Evolutionary conservation across 2,888 invertebrate species (phyloP).

Genomic region (Elysia crispata): DNA sequence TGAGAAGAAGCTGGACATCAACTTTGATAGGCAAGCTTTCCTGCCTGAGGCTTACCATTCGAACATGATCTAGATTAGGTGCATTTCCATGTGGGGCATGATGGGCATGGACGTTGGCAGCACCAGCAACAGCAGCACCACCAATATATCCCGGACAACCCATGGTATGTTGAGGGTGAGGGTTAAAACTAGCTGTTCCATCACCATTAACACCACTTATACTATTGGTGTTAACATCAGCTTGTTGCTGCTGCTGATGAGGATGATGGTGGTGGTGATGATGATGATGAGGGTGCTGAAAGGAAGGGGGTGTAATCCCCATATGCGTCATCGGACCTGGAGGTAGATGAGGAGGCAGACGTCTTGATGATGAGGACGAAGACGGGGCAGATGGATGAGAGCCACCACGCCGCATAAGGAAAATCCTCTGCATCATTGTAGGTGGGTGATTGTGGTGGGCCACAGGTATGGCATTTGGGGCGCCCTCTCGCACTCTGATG

Average conservation of each 20-base stretch:
- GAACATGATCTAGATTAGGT: too few species aligned
- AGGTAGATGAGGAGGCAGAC: neutral
- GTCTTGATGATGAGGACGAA: slow-evolving; percentile 10
- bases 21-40: too few species aligned
- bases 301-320: neutral
- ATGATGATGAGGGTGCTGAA: neutral
- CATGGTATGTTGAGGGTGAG: slow-evolving; percentile 23
- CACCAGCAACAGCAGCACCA: neutral
- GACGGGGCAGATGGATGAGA: slow-evolving; percentile 48
- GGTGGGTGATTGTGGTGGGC: slow-evolving; percentile 11
- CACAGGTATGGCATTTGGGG: slow-evolving; percentile 38
- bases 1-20: too few species aligned
- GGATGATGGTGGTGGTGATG: slow-evolving; percentile 32
- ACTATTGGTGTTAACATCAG: neutral
- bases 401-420: slow-evolving; percentile 26
- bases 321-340: neutral
- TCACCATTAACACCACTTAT: neutral
- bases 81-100: too few species aligned
- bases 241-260: neutral
- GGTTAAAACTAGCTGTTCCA: neutral
- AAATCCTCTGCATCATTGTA: slow-evolving; percentile 5
- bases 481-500: slow-evolving; percentile 51
- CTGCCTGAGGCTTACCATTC: too few species aligned
- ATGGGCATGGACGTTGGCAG: too few species aligned
- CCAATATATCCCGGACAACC: neutral